Evolutionary conservation across 2,113 vertebrate species (phyloP).

Genomic region (Oxygymnocypris stewartii): DNA sequence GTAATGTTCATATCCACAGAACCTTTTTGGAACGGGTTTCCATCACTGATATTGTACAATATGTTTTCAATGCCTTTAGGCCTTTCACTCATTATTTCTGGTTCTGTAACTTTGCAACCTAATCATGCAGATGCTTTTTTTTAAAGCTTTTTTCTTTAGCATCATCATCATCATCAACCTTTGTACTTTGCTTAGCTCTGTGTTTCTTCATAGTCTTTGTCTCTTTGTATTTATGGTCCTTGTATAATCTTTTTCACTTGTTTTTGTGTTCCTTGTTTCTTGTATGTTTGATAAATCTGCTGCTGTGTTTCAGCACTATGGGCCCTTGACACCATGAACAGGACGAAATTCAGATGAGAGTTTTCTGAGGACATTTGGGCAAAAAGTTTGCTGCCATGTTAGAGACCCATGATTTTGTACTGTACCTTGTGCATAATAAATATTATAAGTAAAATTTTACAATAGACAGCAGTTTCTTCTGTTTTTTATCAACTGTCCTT

Average conservation of each 20-base stretch:
- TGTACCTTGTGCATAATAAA: slow-evolving; percentile 91
- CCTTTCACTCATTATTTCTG: slow-evolving; percentile 40
- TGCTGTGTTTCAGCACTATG: slow-evolving; percentile 44
- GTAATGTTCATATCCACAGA: neutral
- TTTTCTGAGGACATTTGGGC: slow-evolving; percentile 50
- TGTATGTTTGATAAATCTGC: slow-evolving; percentile 54
- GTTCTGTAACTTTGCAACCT: neutral
- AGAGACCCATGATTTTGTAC: slow-evolving; percentile 75
- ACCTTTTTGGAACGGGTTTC: neutral
- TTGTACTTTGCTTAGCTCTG: slow-evolving; percentile 22
- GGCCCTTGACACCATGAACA: slow-evolving; percentile 42
- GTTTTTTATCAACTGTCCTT: neutral
- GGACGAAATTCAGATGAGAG: slow-evolving; percentile 43
- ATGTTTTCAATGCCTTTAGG: slow-evolving; percentile 23
- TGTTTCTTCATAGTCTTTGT: slow-evolving; percentile 39
- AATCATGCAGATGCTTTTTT: neutral
- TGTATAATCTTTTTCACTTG: slow-evolving; percentile 49
- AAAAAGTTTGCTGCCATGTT: slow-evolving; percentile 59
- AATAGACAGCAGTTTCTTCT: slow-evolving; percentile 75
- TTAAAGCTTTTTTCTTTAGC: neutral
- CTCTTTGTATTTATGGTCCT: slow-evolving; percentile 59
- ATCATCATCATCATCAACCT: neutral
- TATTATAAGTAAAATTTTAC: slow-evolving; percentile 94
- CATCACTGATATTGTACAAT: slow-evolving; percentile 3
- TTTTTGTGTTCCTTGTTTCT: slow-evolving; percentile 40